Conservation (phyloP, 2,113 vertebrate species). For the Brachyhypopomus occidentalis region DNA sequence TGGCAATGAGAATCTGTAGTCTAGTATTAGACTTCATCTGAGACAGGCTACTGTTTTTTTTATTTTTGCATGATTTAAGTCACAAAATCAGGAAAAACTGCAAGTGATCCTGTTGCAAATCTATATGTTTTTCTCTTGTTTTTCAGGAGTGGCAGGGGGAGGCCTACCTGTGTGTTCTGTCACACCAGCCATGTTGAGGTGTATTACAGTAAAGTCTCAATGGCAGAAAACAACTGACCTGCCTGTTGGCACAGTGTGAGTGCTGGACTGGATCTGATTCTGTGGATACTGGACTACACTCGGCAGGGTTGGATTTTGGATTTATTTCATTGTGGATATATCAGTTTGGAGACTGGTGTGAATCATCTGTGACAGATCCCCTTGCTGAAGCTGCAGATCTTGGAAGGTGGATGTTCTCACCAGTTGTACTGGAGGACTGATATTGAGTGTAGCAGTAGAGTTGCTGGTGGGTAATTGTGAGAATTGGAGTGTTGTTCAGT, state of each 20-base stretch:
- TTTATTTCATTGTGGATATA: conserved; percentile 59
- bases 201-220: conserved; percentile 41
- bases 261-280: conserved; percentile 52
- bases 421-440: conserved; percentile 18
- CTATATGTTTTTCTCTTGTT: conserved; percentile 55
- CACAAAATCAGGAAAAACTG: conserved; percentile 40
- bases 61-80: conserved; percentile 13
- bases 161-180: conserved; percentile 58
- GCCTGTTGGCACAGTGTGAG: conserved; percentile 65
- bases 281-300: conserved; percentile 42
- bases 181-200: conserved; percentile 36
- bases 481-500: conserved; percentile 46
- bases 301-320: conserved; percentile 62
- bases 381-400: neutral
- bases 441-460: conserved; percentile 5
- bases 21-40: neutral
- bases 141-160: conserved; percentile 65
- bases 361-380: conserved; percentile 22
- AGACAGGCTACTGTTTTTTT: neutral
- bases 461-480: conserved; percentile 43
- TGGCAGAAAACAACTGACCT: conserved; percentile 61
- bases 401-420: conserved; percentile 10
- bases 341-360: conserved; percentile 55
- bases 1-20: neutral
- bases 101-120: conserved; percentile 66